phyloP scores from a whole-genome alignment of 2,113 vertebrate genomes.

The Oryzias javanicus region DNA sequence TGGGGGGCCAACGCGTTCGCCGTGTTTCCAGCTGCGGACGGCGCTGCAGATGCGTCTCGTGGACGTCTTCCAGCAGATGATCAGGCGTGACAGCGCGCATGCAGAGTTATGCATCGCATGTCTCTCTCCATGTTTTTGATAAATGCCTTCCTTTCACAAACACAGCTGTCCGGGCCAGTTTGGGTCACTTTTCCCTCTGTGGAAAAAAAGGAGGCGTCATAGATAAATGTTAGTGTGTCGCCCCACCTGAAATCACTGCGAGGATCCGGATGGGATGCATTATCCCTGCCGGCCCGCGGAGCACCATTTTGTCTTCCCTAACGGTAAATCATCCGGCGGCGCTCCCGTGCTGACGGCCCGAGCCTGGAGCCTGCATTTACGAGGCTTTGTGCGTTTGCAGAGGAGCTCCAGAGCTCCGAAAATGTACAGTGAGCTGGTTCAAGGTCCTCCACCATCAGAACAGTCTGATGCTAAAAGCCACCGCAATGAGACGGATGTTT shows the following conservation, averaged over 20 bases:
- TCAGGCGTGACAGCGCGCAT: too few relatives aligned
- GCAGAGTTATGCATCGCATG: conserved; percentile 50
- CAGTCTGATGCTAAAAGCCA: too few relatives aligned
- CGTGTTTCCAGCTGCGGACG: conserved; percentile 68
- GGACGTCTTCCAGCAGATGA: too few relatives aligned
- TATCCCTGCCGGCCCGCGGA: conserved; percentile 33
- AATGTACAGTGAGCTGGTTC: too few relatives aligned
- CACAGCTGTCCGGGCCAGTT: conserved; percentile 77
- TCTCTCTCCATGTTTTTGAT: conserved; percentile 63
- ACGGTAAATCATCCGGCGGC: conserved; percentile 33
- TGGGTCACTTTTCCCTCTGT: conserved; percentile 19
- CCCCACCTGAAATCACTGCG: conserved; percentile 55
- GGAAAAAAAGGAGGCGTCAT: conserved; percentile 29
- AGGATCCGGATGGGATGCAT: conserved; percentile 19
- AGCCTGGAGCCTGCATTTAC: conserved; percentile 18
- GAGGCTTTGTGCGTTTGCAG: conserved; percentile 6
- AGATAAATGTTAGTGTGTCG: conserved; percentile 53
- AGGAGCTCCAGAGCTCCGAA: not conserved
- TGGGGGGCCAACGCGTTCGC: conserved; percentile 43
- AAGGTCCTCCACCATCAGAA: too few relatives aligned
- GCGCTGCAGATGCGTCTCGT: conserved; percentile 47
- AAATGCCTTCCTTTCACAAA: conserved; percentile 80
- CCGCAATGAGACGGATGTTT: too few relatives aligned
- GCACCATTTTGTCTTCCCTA: conserved; percentile 10
- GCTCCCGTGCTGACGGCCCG: conserved; percentile 17